These are phyloP conservation scores for Apostichopus parvimensis DNA, from an alignment of 35 echinoderm and acorn worm genomes.

Conservation along the genomic window DNA sequence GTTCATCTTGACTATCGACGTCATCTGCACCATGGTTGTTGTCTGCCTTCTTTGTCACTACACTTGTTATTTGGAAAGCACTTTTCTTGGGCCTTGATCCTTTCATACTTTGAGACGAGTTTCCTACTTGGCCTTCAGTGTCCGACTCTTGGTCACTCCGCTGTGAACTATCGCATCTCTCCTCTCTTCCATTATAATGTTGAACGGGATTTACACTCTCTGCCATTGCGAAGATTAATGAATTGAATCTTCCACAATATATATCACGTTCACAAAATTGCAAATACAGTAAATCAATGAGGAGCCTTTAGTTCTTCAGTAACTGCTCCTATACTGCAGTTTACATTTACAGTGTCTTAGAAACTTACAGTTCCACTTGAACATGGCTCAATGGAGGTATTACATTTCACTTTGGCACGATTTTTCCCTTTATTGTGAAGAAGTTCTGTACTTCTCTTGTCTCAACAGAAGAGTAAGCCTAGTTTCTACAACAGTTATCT, in stretches of 20 bases:
- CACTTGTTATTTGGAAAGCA: conserved; percentile 98
- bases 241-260: background rate
- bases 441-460: background rate
- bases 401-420: background rate
- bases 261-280: background rate
- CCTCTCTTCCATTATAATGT: conserved; percentile 55
- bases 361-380: conserved; percentile 9
- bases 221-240: conserved; percentile 21
- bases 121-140: conserved; percentile 36
- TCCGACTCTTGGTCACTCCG: conserved; percentile 53
- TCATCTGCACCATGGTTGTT: conserved; percentile 62
- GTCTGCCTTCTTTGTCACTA: conserved; percentile 63
- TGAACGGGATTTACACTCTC: conserved; percentile 35
- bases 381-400: background rate
- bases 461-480: background rate
- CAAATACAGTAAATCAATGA: background rate
- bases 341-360: conserved; percentile 42
- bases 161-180: conserved; percentile 26
- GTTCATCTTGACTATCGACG: conserved; percentile 94
- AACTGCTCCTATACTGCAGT: background rate
- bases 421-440: background rate
- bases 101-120: conserved; percentile 37
- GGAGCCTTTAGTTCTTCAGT: background rate
- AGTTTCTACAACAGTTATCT: background rate
- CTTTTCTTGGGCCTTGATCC: conserved; percentile 72